Evolutionary conservation across 23 tunicate species (phyloP), one percentile per base, ranked within the genome.

Genomic region (Aplidium turbinatum): DNA sequence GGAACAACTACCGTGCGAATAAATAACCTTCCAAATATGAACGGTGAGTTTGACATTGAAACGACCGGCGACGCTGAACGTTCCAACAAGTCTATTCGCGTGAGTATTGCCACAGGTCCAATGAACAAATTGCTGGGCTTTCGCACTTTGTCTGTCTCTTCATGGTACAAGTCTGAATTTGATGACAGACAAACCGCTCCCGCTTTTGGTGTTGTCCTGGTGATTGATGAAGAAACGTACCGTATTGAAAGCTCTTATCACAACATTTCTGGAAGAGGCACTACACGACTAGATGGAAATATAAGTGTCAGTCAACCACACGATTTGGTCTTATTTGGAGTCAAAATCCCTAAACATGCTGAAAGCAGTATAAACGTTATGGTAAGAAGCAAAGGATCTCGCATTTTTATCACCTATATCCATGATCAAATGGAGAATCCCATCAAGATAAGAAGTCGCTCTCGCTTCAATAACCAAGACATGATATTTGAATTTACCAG

Each of bases 21-120:
- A n/a, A 79, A 81, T 42, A 35, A 61, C 71, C n/a, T 72, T 63
- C 87, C 87, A 58, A 21, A 31, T 62, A 72, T 72, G 53, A 45
- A 63, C 3, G 78, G 73, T 36, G 61, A 20, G 20, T 19, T 51
- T 1, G 18, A 16, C 20, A 18, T 63, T 33, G 34, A 36, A 2
- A 7, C 6, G 36, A 36, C 9, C 1, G 21, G 31, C 21, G 60
- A 46, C n/a, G 51, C 39, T 35, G 54, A 29, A 7, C 5, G 7
- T 31, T 22, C 52, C 24, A 81, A 81, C 60, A 20, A 16, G 1
- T 21, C 87, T 18, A 18, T 72, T 23, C 20, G 18, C 5, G 22
- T 47, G 4, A 18, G 47, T 2, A 6, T 81, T 31, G 47, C 55
- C 7, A 72, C 58, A 31, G 87, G 87, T 1, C 73, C 73, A 4